phyloP scores from a whole-genome alignment of 2,888 invertebrate genomes.

The Aleiodes testaceus region DNA sequence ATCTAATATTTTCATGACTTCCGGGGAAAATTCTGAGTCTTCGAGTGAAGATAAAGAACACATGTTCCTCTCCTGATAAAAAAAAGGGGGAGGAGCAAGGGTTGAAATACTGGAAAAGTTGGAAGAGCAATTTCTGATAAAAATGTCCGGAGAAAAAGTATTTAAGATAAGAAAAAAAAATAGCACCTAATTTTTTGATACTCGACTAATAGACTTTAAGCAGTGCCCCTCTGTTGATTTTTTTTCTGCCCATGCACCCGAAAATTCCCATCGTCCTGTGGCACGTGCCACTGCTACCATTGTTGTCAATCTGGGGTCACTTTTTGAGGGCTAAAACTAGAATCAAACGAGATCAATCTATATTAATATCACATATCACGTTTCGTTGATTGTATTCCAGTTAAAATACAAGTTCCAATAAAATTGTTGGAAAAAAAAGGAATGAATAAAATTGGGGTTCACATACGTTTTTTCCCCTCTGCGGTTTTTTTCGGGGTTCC shows the following conservation, averaged over 20 bases:
- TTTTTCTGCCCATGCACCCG: not conserved
- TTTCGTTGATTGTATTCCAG: not conserved
- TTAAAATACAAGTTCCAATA: constrained; percentile 20
- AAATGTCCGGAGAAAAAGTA: not conserved
- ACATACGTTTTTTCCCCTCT: constrained; percentile 31
- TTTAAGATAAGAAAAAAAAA: constrained; percentile 5
- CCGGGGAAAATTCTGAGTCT: no score
- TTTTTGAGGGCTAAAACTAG: not conserved
- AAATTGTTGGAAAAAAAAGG: constrained; percentile 10
- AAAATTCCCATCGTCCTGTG: constrained; percentile 8
- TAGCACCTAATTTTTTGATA: not conserved
- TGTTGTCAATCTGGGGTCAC: constrained; percentile 15
- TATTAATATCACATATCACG: constrained; percentile 13
- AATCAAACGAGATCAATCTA: constrained; percentile 26
- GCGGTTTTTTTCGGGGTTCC: constrained; percentile 57
- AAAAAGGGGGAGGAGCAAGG: no score
- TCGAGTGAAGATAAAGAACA: no score
- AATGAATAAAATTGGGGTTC: constrained; percentile 16
- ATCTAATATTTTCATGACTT: no score
- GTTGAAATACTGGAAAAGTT: no score
- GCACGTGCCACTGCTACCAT: constrained; percentile 21
- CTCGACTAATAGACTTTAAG: constrained; percentile 18
- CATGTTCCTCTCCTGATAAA: no score
- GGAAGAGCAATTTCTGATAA: not conserved
- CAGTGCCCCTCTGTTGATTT: constrained; percentile 13